Evolutionary conservation across 2,797 vertebrate species (phyloP).

Genomic region (Eidolon dupreanum): DNA sequence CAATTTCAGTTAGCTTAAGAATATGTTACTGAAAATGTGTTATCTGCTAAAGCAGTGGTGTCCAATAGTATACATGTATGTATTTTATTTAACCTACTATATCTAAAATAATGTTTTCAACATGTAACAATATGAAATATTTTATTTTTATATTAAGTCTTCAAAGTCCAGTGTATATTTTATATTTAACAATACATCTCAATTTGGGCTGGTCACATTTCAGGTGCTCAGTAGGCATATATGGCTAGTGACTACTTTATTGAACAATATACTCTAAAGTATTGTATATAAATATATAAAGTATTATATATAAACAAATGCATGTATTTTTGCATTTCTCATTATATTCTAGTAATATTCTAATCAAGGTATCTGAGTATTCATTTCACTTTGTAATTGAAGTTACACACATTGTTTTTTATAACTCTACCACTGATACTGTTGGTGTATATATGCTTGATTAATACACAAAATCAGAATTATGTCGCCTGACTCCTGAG

Average conservation of each 20-base stretch:
- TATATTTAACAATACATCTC: not conserved
- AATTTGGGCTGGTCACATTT: conserved; percentile 17
- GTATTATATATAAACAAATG: conserved; percentile 2
- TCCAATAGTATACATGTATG: not conserved
- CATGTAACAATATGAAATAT: not conserved
- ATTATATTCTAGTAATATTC: conserved; percentile 24
- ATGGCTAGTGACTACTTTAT: not conserved
- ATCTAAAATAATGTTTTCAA: conserved; percentile 22
- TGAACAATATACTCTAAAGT: not conserved
- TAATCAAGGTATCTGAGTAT: not conserved
- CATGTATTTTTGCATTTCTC: not conserved
- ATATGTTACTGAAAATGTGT: not conserved
- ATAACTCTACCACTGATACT: not conserved
- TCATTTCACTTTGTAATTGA: not conserved
- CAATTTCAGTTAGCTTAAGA: not conserved
- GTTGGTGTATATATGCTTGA: not conserved
- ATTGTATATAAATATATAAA: not conserved
- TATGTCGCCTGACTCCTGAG: conserved; percentile 11
- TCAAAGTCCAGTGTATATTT: conserved; percentile 28
- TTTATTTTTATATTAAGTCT: conserved; percentile 46
- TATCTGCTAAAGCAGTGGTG: not conserved
- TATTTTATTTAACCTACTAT: not conserved
- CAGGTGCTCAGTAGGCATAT: not conserved
- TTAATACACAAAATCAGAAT: conserved; percentile 41
- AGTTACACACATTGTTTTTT: not conserved